Percentiles rank a stretch among this genome's conserved stretches.
Evolutionary conservation across 2,888 invertebrate genomes (phyloP).

Genomic region (Lymantria monacha): DNA sequence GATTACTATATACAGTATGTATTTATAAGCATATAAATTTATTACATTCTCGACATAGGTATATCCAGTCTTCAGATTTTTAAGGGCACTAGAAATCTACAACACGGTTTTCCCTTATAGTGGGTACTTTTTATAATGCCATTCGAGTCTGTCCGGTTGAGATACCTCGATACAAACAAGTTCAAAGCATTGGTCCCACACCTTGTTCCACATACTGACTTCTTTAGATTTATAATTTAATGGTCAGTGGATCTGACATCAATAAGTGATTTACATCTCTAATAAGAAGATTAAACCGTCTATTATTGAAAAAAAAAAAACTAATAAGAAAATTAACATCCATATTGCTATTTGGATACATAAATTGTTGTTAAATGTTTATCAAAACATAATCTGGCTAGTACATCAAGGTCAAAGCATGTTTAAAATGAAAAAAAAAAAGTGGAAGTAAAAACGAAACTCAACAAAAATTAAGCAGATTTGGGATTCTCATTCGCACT

Average conservation of each 20-base stretch:
- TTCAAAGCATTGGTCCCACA: constrained; percentile 69
- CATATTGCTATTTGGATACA: constrained; percentile 10
- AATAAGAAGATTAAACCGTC: constrained; percentile 11
- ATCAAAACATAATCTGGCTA: constrained; percentile 30
- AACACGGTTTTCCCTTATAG: constrained; percentile 54
- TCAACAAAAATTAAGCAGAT: constrained; percentile 67
- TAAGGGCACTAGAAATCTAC: too few relatives aligned
- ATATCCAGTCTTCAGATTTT: too few relatives aligned
- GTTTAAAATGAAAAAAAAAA: constrained; percentile 45
- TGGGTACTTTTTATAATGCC: constrained; percentile 49
- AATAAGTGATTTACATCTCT: constrained; percentile 29
- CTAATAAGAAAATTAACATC: neutral
- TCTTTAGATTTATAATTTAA: constrained; percentile 50
- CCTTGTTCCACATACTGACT: constrained; percentile 66
- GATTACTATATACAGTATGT: too few relatives aligned
- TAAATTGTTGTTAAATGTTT: constrained; percentile 26
- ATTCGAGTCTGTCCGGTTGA: constrained; percentile 75
- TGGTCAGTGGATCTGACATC: constrained; percentile 47
- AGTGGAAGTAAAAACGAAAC: constrained; percentile 53
- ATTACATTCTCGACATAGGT: too few relatives aligned
- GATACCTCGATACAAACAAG: constrained; percentile 78
- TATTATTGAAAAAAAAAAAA: neutral
- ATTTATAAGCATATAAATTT: too few relatives aligned
- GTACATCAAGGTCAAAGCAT: constrained; percentile 40
- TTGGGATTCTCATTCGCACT: constrained; percentile 79